A percentile compares a stretch with the other conserved stretches of the same genome.
Evolutionary conservation across 2,113 vertebrate genomes (phyloP).

Genomic region (Protobothrops mucrosquamatus): DNA sequence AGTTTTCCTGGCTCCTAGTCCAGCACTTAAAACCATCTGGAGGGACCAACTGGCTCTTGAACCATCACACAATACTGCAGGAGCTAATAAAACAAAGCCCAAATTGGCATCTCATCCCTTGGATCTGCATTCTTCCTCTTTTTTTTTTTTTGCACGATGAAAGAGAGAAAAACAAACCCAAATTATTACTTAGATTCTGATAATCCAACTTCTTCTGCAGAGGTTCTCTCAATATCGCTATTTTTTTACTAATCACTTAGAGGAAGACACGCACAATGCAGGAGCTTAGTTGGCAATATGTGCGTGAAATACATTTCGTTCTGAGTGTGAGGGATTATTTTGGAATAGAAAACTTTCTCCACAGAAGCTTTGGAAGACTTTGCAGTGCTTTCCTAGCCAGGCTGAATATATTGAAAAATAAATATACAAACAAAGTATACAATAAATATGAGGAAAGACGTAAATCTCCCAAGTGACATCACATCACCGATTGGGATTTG

Average conservation of each 20-base stretch:
- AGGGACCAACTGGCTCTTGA: background rate
- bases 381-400: background rate
- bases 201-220: background rate
- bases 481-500: background rate
- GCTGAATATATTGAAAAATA: background rate
- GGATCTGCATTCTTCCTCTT: background rate
- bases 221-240: background rate
- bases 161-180: background rate
- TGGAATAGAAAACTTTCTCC: background rate
- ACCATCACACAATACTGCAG: background rate
- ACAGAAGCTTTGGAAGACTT: background rate
- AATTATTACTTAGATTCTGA: background rate
- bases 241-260: too few relatives aligned
- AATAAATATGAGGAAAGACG: background rate
- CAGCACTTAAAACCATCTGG: background rate
- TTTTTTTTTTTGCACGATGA: background rate
- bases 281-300: background rate
- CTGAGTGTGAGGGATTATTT: background rate
- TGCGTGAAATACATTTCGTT: background rate
- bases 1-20: background rate
- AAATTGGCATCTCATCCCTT: background rate
- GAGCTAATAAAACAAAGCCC: background rate
- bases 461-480: background rate
- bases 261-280: background rate
- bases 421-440: background rate